Evolutionary conservation across 2,113 vertebrate genomes (phyloP).

Genomic region (Labeo rohita): DNA sequence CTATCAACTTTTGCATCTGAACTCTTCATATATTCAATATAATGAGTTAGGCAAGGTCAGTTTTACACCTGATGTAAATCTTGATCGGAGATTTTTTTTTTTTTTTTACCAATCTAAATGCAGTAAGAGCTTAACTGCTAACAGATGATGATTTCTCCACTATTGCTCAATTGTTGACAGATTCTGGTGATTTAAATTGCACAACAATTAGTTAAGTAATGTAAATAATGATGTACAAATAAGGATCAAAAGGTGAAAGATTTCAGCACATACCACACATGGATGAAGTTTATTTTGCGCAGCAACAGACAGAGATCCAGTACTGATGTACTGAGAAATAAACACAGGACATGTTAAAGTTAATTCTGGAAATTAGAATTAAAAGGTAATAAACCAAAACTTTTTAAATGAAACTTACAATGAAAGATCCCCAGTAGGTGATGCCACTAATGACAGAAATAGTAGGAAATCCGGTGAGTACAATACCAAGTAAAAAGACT

Average conservation of each 20-base stretch:
- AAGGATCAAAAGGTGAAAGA: not conserved
- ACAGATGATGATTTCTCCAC: not conserved
- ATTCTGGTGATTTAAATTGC: not conserved
- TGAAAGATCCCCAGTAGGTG: constrained; percentile 15
- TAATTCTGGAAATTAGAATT: not conserved
- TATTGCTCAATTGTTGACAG: not conserved
- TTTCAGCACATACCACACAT: constrained; percentile 37
- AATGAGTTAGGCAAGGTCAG: too few relatives aligned
- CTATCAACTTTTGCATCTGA: too few relatives aligned
- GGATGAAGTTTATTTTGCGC: constrained; percentile 5
- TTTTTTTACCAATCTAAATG: too few relatives aligned
- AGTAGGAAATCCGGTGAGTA: accelerated
- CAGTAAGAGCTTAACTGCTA: not conserved
- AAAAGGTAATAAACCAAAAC: not conserved
- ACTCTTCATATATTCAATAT: too few relatives aligned
- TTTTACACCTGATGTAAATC: too few relatives aligned
- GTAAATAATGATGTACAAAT: not conserved
- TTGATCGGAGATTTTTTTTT: too few relatives aligned
- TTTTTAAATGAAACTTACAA: constrained; percentile 40
- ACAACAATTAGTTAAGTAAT: not conserved
- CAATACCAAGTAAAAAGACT: constrained; percentile 21
- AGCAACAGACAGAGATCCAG: constrained; percentile 47
- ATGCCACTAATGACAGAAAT: not conserved
- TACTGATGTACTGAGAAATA: constrained; percentile 35
- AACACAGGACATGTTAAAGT: not conserved